Evolutionary conservation across 2,888 invertebrate species (phyloP), one percentile per base, ranked within the genome.

Genomic region (Mimumesa dahlbomi): DNA sequence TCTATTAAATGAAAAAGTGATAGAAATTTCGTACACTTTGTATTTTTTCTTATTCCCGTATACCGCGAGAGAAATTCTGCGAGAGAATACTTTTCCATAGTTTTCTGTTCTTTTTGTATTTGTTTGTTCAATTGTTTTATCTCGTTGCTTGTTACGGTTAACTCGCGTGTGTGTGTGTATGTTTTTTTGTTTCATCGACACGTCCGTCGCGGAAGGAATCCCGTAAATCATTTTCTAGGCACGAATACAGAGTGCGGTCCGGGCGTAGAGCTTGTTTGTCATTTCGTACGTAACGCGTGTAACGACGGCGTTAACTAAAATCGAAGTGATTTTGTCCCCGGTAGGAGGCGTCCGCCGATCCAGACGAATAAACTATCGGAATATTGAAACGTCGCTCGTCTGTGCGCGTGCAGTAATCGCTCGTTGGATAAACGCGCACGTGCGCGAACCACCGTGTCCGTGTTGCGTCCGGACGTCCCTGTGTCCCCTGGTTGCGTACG

Each of bases 311-410:
- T 79, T 84, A 82, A 81, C 85, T 79, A 77, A 83, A 84, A 81
- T 84, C 80, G 77, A 82, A 82, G 83, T 83, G 84, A 84, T 85
- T 85, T 84, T 78, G 75, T n/a, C 75, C 79, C 75, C 77, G 77
- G 79, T 57, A 73, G 78, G 69, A 71, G 76, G 79, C 67, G 76
- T 81, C 78, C 81, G 75, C 59, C 84, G 80, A 83, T 83, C 83
- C 83, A 82, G 83, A 83, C 84, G 83, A 85, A 87, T 87, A 87
- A 87, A 87, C 87, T 87, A 85, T 87, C 79, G 86, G 83, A 85
- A 87, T 87, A 87, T 87, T 84, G 87, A 87, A 87, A 86, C 80
- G 81, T 85, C 79, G 82, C 34, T 53, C 31, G 67, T 53, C 50
- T 62, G 71, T 63, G 57, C 34, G 45, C 68, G 77, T 75, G 73